phyloP scores from a whole-genome alignment of 2,888 invertebrate species.

The Actias luna region DNA sequence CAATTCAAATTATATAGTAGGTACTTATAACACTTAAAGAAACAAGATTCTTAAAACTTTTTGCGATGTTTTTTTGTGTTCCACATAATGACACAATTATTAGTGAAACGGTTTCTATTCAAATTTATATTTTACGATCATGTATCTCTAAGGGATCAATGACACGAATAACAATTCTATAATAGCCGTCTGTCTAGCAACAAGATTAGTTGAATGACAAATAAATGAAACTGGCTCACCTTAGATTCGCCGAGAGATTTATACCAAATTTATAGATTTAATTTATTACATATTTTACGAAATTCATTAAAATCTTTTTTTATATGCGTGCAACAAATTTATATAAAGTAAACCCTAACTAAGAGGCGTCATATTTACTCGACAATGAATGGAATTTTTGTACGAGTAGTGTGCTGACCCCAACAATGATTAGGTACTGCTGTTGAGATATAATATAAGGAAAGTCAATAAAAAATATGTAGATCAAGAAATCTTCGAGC shows the following conservation, averaged over 20 bases:
- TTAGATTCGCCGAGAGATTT: neutral
- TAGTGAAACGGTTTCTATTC: slow-evolving; percentile 14
- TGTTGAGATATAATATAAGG: neutral
- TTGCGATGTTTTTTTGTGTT: slow-evolving; percentile 15
- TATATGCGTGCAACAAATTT: neutral
- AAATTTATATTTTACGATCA: slow-evolving; percentile 10
- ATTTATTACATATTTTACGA: neutral
- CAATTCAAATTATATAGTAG: slow-evolving; percentile 10
- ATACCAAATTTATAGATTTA: neutral
- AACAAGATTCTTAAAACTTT: slow-evolving; percentile 17
- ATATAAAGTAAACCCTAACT: neutral
- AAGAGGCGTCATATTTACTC: neutral
- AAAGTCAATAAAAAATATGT: too few species aligned
- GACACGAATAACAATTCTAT: slow-evolving; percentile 13
- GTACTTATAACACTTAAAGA: slow-evolving; percentile 13
- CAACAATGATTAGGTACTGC: neutral
- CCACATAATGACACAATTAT: slow-evolving; percentile 14
- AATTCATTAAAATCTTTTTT: neutral
- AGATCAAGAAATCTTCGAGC: too few species aligned
- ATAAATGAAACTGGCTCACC: neutral
- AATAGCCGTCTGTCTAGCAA: slow-evolving; percentile 10
- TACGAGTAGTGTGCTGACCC: neutral
- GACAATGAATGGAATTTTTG: neutral
- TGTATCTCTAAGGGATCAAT: slow-evolving; percentile 11
- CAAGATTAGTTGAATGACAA: slow-evolving; percentile 7